Evolutionary conservation across 1,140 invertebrate genomes (phyloP).

Genomic region (Araneus ventricosus): DNA sequence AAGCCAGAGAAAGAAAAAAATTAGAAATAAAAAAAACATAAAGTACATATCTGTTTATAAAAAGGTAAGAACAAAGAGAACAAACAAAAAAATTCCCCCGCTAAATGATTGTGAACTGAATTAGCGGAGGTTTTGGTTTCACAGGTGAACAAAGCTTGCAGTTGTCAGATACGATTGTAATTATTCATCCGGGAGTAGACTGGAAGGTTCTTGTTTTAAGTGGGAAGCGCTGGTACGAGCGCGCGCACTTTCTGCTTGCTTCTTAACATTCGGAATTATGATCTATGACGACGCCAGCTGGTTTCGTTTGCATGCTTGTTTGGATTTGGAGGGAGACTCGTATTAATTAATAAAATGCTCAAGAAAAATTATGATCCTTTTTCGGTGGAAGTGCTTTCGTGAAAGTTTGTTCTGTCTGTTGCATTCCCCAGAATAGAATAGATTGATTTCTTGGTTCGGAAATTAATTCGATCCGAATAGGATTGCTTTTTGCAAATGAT

Average conservation of each 20-base stretch:
- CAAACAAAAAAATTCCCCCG: conserved; percentile 27
- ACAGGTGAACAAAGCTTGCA: conserved; percentile 56
- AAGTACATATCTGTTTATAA: conserved; percentile 29
- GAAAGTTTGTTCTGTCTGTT: conserved; percentile 1
- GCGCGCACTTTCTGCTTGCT: neutral
- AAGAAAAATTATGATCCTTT: conserved; percentile 39
- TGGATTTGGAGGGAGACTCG: conserved; percentile 10
- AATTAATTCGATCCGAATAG: neutral
- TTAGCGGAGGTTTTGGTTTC: conserved; percentile 57
- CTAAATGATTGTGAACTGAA: conserved; percentile 61
- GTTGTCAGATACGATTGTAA: conserved; percentile 59
- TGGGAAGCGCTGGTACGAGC: neutral
- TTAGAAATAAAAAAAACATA: conserved; percentile 3
- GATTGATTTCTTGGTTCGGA: neutral
- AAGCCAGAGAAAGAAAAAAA: conserved; percentile 3
- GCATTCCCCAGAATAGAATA: neutral
- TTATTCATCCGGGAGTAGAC: conserved; percentile 50
- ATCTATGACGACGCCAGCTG: conserved; percentile 47
- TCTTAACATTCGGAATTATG: conserved; percentile 37
- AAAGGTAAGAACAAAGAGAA: neutral
- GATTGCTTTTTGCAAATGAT: neutral
- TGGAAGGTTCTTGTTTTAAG: conserved; percentile 22
- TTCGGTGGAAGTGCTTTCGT: neutral
- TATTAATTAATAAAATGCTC: conserved; percentile 42
- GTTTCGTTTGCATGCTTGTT: conserved; percentile 32